Percentiles rank a stretch among this genome's conserved stretches.
phyloP scores from a whole-genome alignment of 2,797 vertebrate genomes.

The Phrynocephalus guinanensis region DNA sequence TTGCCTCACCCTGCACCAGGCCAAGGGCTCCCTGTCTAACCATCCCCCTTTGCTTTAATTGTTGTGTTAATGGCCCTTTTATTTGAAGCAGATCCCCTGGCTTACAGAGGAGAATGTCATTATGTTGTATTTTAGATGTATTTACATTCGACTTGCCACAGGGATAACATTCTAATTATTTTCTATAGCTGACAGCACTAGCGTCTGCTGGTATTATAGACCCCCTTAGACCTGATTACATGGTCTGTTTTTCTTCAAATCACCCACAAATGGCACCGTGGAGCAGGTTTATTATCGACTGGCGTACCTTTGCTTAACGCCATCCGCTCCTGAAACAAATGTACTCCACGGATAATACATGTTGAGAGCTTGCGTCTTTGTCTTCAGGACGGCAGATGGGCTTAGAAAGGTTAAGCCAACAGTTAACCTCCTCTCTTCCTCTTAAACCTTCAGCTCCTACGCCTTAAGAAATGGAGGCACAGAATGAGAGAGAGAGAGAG shows the following conservation, averaged over 20 bases:
- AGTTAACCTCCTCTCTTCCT: constrained; percentile 48
- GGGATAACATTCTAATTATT: constrained; percentile 83
- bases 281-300: constrained; percentile 75
- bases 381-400: constrained; percentile 67
- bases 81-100: constrained; percentile 82
- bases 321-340: constrained; percentile 69
- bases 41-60: constrained; percentile 79
- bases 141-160: constrained; percentile 82
- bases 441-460: neutral
- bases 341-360: constrained; percentile 70
- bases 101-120: constrained; percentile 81
- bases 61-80: constrained; percentile 82
- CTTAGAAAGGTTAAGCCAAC: constrained; percentile 59
- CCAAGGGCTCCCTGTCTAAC: constrained; percentile 74
- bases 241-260: constrained; percentile 80
- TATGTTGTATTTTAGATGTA: constrained; percentile 83
- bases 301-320: constrained; percentile 75
- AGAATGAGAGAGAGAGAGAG: too few species aligned
- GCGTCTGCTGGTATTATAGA: constrained; percentile 78
- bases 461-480: neutral
- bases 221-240: constrained; percentile 78
- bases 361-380: constrained; percentile 60
- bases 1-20: constrained; percentile 75
- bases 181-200: constrained; percentile 81
- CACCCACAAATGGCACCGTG: constrained; percentile 74